A percentile compares a stretch with the other conserved stretches of the same genome.
phyloP scores from a whole-genome alignment of 2,888 invertebrate species.

The Ceramica pisi region DNA sequence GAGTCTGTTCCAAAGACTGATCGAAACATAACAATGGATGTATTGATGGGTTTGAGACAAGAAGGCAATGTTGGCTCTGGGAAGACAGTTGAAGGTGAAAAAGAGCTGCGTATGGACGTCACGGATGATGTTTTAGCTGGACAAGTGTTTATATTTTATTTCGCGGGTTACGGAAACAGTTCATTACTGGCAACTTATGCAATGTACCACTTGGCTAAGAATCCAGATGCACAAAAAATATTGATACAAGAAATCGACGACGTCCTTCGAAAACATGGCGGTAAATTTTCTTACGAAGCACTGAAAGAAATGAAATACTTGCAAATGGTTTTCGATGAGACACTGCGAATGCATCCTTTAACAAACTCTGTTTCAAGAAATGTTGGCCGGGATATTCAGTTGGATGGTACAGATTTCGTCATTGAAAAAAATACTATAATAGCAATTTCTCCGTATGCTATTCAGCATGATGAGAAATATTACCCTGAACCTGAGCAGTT shows the following conservation, averaged over 20 bases:
- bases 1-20: slow-evolving; percentile 36
- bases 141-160: slow-evolving; percentile 83
- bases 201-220: slow-evolving; percentile 79
- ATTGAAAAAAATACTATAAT: slow-evolving; percentile 78
- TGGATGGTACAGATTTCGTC: slow-evolving; percentile 77
- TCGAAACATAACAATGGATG: slow-evolving; percentile 65
- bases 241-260: slow-evolving; percentile 75
- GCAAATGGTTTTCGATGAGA: slow-evolving; percentile 78
- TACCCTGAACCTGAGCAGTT: slow-evolving; percentile 86
- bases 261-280: slow-evolving; percentile 72
- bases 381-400: slow-evolving; percentile 73
- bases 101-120: slow-evolving; percentile 64
- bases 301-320: slow-evolving; percentile 82
- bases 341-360: slow-evolving; percentile 80
- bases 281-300: slow-evolving; percentile 79
- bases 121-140: slow-evolving; percentile 76
- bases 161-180: slow-evolving; percentile 85
- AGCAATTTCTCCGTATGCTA: slow-evolving; percentile 78
- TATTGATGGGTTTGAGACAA: slow-evolving; percentile 60
- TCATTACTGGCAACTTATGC: slow-evolving; percentile 78
- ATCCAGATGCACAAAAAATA: slow-evolving; percentile 79
- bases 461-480: slow-evolving; percentile 85
- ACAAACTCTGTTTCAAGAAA: slow-evolving; percentile 78
- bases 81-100: slow-evolving; percentile 29
- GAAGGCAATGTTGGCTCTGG: slow-evolving; percentile 40